Conservation (phyloP, 2,797 vertebrate species). For the Carduelis carduelis region DNA sequence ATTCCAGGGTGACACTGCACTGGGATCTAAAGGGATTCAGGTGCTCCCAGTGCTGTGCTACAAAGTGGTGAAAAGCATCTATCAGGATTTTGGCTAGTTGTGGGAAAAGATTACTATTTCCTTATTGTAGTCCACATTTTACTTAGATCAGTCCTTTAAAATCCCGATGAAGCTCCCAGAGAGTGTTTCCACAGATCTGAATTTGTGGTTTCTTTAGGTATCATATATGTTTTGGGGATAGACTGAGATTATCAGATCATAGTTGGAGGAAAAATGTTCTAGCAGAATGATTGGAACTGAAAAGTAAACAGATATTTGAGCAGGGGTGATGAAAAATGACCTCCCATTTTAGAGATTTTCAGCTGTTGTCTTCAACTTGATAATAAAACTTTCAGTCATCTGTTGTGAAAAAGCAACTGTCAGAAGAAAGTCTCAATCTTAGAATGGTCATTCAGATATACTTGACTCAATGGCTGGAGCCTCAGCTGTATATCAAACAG, state of each 20-base stretch:
- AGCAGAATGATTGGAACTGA: neutral
- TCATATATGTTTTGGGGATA: neutral
- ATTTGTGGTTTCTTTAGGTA: neutral
- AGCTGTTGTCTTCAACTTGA: neutral
- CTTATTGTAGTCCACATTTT: neutral
- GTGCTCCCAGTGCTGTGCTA: neutral
- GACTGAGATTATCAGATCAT: neutral
- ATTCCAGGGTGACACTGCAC: neutral
- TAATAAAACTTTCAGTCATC: neutral
- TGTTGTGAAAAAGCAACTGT: neutral
- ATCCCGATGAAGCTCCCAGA: accelerated
- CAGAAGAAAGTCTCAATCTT: neutral
- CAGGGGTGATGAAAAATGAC: neutral
- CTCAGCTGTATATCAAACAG: neutral
- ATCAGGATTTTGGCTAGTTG: neutral
- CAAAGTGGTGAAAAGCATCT: neutral
- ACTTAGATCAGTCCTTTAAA: neutral
- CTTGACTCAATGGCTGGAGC: neutral
- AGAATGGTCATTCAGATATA: neutral
- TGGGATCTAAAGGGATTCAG: neutral
- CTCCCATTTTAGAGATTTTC: neutral
- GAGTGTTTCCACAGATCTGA: neutral
- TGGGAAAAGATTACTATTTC: neutral
- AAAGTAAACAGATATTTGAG: neutral
- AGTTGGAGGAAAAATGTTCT: neutral